Evolutionary conservation across 2,113 vertebrate genomes (phyloP).

Genomic region (Pristiophorus japonicus): DNA sequence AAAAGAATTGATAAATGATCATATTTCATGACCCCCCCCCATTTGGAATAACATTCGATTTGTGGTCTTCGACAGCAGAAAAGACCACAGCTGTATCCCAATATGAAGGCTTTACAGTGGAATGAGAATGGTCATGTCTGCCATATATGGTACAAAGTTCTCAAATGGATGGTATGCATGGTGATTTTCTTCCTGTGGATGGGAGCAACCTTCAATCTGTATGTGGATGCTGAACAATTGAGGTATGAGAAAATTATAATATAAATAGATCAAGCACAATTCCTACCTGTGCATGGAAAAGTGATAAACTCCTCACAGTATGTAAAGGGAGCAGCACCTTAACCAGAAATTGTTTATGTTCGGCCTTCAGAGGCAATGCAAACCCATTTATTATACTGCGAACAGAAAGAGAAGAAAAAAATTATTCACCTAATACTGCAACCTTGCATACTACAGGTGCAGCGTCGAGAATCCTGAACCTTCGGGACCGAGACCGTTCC

Average conservation of each 20-base stretch:
- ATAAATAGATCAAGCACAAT: not conserved
- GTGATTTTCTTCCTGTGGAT: too few relatives aligned
- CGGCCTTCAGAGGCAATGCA: constrained; percentile 95
- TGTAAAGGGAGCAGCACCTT: constrained; percentile 98
- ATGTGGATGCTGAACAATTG: not conserved
- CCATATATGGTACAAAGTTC: not conserved
- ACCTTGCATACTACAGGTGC: not conserved
- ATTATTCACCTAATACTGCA: not conserved
- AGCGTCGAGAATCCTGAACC: too few relatives aligned
- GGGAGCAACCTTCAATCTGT: not conserved
- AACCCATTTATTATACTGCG: constrained; percentile 99
- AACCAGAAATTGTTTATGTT: constrained; percentile 99
- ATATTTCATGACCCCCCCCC: not conserved
- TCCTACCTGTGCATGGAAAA: constrained; percentile 96
- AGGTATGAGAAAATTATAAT: not conserved
- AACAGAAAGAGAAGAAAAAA: constrained; percentile 41
- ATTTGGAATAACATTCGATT: not conserved
- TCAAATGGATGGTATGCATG: not conserved
- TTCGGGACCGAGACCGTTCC: too few relatives aligned
- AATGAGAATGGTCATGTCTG: not conserved
- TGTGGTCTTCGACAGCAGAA: not conserved
- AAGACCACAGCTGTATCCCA: not conserved
- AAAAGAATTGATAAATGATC: not conserved
- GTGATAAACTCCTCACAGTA: constrained; percentile 93
- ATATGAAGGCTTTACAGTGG: not conserved